Evolutionary conservation across 2,113 vertebrate species (phyloP), one percentile per base, ranked within the genome.

Genomic region (Pagrus major): DNA sequence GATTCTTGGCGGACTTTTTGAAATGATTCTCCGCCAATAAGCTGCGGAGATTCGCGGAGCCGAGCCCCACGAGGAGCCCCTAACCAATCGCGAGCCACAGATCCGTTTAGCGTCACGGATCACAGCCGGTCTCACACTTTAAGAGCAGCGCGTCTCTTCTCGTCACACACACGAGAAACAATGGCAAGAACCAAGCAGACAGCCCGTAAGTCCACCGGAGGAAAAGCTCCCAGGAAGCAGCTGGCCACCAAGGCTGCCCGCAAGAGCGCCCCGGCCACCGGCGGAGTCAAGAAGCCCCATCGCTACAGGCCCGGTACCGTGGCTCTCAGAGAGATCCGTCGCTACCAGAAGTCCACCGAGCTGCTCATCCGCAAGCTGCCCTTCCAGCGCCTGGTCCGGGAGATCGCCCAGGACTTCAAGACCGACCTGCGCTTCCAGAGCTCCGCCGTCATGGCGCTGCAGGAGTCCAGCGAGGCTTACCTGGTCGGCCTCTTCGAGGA

Each of bases 391-490:
- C 76, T 84, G 47, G 81, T 84, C 2, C 7, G 81, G 2, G 81
- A 84, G 64, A 84, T 84, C 81, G 81, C 81, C 23, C 81, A 84
- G 76, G 81, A 84, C 47, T 84, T 84, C 55, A 84, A 84, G 76
- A 84, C 81, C 76, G 81, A 84, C 76, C 76, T 84, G 76, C 81
- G 81, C 76, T 84, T 84, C 81, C 81, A 84, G 81, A 84, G 81
- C 81, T 84, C 81, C 12, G 81, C 81, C 7, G 81, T 84, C 29
- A 85, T 80, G 77, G 83, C 77, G 16, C 83, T 91, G 78, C 88
- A 94, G 94, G 94, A 95, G 89, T 87, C 94, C 64, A 95, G 94
- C 54, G 94, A 95, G 91, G 94, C 94, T 1, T 95, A 95, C 83
- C 84, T 95, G 91, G 94, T 95, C 10, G 94, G 94, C 1, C 89